Base-by-base conservation (phyloP, 92 coral and sea anemone genomes). In the Heliopora coerulea region DNA sequence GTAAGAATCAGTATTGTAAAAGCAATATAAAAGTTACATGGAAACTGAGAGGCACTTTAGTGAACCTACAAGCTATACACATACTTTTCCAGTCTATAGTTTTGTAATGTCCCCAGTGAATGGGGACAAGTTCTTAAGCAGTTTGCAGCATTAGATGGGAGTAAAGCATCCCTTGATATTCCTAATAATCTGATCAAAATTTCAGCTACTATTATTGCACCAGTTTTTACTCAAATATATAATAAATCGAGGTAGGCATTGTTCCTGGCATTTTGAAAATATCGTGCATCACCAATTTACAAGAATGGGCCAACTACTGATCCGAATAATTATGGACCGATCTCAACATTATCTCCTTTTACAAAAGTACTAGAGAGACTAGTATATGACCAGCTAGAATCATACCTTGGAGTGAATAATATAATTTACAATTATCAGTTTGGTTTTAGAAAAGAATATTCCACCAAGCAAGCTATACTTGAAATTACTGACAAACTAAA, bases 381-480 rank as follows among this genome's bases (percentile, higher is more conserved):
- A 15, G 65, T 88, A 21, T 84, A 88, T 76, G 85, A 87, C 21
- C 85, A 87, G 32, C 75, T 84, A 44, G 40, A 73, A 18, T 52
- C 31, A 19, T 78, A 7, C 58, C 37, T 87, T 5, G 73, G 80
- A 21, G 68, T 74, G 68, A 63, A 87, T 56, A 28, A 75, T 52
- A 68, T 83, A 30, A 49, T 69, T 7, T 79, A 37, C 64, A 41
- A 80, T 25, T 76, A 30, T 42, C 91, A 86, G 32, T 87, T 87
- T 75, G 85, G 87, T 5, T 83, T 86, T 50, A 65, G 85, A 46
- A 87, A 83, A 58, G 83, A 81, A 2, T 56, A 80, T 62, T 81
- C 85, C n/a, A 88, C 88, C 17, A 83, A 88, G 60, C 76, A 84
- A 56, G 93, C 85, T 39, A 73, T 79, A 14, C 48, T 84, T 19